These are phyloP conservation scores for Laticauda laticaudata DNA, from an alignment of 2,113 vertebrate genomes.

Conservation along the genomic window DNA sequence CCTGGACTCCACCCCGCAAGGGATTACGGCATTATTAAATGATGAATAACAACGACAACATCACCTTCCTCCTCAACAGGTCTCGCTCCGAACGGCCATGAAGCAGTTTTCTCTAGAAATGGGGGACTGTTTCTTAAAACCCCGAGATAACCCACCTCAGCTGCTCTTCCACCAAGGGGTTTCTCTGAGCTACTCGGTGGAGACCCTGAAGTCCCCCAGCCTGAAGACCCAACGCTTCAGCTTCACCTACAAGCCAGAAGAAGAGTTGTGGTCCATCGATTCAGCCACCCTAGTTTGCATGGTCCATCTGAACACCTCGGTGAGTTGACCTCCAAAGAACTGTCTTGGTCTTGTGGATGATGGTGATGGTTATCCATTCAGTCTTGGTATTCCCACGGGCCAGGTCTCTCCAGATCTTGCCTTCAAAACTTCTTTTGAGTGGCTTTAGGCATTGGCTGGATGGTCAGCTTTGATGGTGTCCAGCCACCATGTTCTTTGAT, in stretches of 20 bases:
- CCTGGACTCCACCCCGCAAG: too few species aligned
- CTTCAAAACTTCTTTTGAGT: neutral
- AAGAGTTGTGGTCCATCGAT: neutral
- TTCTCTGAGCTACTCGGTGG: rapidly evolving
- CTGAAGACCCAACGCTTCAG: constrained; percentile 55
- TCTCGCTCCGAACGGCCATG: neutral
- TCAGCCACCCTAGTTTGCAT: neutral
- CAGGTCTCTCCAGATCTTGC: neutral
- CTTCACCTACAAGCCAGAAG: constrained; percentile 39
- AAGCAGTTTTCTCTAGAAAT: rapidly evolving
- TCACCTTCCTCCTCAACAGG: neutral
- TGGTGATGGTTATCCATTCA: neutral
- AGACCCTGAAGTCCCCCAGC: neutral
- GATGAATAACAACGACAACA: too few species aligned
- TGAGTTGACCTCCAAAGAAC: neutral
- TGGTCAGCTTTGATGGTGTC: too few species aligned
- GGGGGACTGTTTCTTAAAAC: neutral
- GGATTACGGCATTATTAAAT: too few species aligned
- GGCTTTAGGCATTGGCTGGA: too few species aligned
- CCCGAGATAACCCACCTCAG: neutral
- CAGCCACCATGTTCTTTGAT: too few species aligned
- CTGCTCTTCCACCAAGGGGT: constrained; percentile 27
- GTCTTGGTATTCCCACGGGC: too few species aligned
- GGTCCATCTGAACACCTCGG: neutral
- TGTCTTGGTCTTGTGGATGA: neutral